These are phyloP conservation scores for Perca schrenkii DNA, from an alignment of 2,113 vertebrate species.

Conservation along the genomic window DNA sequence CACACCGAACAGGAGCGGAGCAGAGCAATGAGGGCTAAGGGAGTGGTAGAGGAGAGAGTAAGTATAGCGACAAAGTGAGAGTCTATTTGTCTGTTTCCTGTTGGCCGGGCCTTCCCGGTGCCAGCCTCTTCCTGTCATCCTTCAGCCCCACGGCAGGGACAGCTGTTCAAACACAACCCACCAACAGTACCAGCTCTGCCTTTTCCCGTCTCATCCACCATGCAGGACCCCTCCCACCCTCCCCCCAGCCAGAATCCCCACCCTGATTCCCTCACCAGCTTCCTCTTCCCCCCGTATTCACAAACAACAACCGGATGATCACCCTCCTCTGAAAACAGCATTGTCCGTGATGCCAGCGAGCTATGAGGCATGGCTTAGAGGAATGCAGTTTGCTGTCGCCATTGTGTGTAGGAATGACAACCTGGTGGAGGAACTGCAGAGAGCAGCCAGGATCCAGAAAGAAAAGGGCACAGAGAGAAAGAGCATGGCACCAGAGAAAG, in stretches of 20 bases:
- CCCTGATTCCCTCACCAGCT: constrained; percentile 11
- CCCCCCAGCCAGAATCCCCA: background rate
- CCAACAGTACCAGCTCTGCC: background rate
- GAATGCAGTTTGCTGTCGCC: constrained; percentile 46
- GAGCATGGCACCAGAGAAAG: background rate
- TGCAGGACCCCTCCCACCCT: background rate
- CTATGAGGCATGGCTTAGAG: constrained; percentile 53
- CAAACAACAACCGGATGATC: constrained; percentile 42
- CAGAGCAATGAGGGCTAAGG: background rate
- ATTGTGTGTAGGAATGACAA: constrained; percentile 51
- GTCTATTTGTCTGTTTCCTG: constrained; percentile 24
- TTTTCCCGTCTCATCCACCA: constrained; percentile 2
- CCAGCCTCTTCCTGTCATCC: constrained; percentile 57
- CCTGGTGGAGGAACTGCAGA: constrained; percentile 30
- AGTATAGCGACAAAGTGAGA: constrained; percentile 1
- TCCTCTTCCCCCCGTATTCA: constrained; percentile 14
- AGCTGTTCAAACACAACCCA: constrained; percentile 34
- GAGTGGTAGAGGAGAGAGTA: background rate
- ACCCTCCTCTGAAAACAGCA: constrained; percentile 48
- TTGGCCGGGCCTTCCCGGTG: constrained; percentile 36
- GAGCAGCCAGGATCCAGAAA: constrained; percentile 12
- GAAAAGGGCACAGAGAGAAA: constrained; percentile 8
- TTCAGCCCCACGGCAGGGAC: background rate
- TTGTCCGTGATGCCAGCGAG: constrained; percentile 59
- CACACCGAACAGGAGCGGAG: background rate